A percentile compares a stretch with the other conserved stretches of the same genome.
These are phyloP conservation scores for Formica selysi DNA, from an alignment of 1,140 invertebrate genomes.

Conservation along the genomic window DNA sequence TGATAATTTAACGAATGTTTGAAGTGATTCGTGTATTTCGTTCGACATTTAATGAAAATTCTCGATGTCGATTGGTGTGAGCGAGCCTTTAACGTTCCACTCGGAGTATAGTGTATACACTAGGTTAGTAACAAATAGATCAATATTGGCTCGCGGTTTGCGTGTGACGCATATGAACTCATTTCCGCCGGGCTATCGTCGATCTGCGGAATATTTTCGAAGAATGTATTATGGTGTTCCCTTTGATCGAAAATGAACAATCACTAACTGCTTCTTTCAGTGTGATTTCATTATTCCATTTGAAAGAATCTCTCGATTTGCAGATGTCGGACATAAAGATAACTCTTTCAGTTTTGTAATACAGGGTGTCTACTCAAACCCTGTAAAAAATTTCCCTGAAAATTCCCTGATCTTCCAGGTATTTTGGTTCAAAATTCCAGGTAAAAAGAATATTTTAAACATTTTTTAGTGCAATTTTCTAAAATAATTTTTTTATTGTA, in stretches of 20 bases:
- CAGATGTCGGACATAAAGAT: background rate
- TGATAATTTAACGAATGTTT: constrained; percentile 13
- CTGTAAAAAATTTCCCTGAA: no score
- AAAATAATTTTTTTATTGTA: no score
- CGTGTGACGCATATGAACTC: constrained; percentile 64
- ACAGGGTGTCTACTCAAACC: no score
- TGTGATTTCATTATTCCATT: no score
- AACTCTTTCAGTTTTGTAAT: no score
- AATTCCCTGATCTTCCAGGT: no score
- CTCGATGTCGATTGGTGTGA: constrained; percentile 9
- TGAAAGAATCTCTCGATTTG: background rate
- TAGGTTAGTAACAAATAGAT: constrained; percentile 78
- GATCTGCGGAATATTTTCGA: constrained; percentile 25
- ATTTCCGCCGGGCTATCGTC: constrained; percentile 47
- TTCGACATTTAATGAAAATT: background rate
- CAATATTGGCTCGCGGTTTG: constrained; percentile 76
- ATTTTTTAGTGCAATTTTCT: no score
- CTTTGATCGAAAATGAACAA: background rate
- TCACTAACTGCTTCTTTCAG: background rate
- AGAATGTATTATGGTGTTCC: background rate
- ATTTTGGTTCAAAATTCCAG: no score
- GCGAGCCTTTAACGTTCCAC: constrained; percentile 56
- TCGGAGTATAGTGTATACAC: constrained; percentile 51
- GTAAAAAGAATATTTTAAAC: no score
- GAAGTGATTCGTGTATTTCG: background rate